phyloP scores from a whole-genome alignment of 1,140 invertebrate genomes.

The Elysia chlorotica region DNA sequence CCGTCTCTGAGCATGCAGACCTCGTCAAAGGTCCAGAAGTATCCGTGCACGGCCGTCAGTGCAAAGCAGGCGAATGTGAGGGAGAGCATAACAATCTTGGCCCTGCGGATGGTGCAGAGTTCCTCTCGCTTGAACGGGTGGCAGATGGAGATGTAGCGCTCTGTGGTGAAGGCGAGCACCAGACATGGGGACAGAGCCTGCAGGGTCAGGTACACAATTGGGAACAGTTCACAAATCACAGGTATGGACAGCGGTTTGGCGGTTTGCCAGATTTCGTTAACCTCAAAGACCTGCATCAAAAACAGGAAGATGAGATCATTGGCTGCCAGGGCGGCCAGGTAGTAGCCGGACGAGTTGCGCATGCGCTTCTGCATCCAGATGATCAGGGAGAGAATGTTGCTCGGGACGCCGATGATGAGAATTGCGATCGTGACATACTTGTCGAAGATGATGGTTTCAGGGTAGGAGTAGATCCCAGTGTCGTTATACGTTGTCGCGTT shows the following conservation, averaged over 20 bases:
- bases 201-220: constrained; percentile 46
- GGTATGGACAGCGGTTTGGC: constrained; percentile 39
- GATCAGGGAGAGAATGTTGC: constrained; percentile 55
- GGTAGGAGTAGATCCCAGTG: no score
- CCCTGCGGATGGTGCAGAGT: constrained; percentile 77
- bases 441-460: no score
- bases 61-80: constrained; percentile 34
- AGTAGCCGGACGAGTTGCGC: constrained; percentile 58
- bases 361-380: constrained; percentile 59
- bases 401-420: constrained; percentile 54
- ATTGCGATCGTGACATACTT: no score
- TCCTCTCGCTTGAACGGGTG: constrained; percentile 76
- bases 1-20: constrained; percentile 27
- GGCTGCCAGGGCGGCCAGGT: constrained; percentile 57
- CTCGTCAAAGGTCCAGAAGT: constrained; percentile 44
- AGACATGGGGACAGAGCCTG: constrained; percentile 59
- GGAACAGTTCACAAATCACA: constrained; percentile 50
- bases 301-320: constrained; percentile 55
- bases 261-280: constrained; percentile 50
- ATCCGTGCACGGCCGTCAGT: constrained; percentile 46
- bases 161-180: constrained; percentile 82
- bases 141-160: constrained; percentile 94
- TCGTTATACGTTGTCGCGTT: no score
- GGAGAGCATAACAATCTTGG: constrained; percentile 58
- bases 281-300: constrained; percentile 51